Percentiles rank a stretch among this genome's conserved stretches.
Conservation (phyloP, 2,888 invertebrate genomes). For the Ophion costatus region DNA sequence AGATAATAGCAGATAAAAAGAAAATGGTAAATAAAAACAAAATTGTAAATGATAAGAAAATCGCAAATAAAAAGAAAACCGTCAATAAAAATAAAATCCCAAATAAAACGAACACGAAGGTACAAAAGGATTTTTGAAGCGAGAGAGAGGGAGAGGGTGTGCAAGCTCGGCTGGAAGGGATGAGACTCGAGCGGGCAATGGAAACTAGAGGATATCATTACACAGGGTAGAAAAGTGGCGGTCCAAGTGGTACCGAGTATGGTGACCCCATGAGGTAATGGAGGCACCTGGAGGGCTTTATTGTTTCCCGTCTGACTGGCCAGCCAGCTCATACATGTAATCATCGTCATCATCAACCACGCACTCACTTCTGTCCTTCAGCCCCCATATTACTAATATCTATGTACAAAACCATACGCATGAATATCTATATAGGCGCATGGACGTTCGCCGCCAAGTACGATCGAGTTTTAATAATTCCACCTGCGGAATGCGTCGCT, state of each 20-base stretch:
- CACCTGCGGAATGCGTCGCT: slow-evolving; percentile 63
- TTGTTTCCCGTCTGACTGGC: slow-evolving; percentile 78
- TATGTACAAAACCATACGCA: slow-evolving; percentile 23
- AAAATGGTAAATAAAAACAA: too few relatives aligned
- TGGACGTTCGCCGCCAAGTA: slow-evolving; percentile 51
- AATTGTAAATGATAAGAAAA: too few relatives aligned
- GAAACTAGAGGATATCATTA: slow-evolving; percentile 55
- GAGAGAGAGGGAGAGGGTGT: slow-evolving; percentile 44
- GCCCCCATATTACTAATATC: slow-evolving; percentile 23
- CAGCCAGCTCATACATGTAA: slow-evolving; percentile 72
- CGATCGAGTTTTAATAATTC: slow-evolving; percentile 80
- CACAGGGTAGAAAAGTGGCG: slow-evolving; percentile 59
- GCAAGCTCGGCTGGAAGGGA: slow-evolving; percentile 61
- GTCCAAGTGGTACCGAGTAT: slow-evolving; percentile 76
- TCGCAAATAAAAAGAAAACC: too few relatives aligned
- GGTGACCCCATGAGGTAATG: slow-evolving; percentile 73
- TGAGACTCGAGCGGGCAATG: slow-evolving; percentile 63
- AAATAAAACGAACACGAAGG: not conserved
- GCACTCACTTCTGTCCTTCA: slow-evolving; percentile 37
- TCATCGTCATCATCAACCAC: slow-evolving; percentile 53
- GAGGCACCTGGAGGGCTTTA: slow-evolving; percentile 72
- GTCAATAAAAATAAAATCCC: not conserved
- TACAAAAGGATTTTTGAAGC: slow-evolving; percentile 55
- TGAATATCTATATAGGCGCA: slow-evolving; percentile 64
- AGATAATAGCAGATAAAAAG: too few relatives aligned